These are phyloP conservation scores for Dasysyrphus albostriatus DNA, from an alignment of 2,888 invertebrate species.

Conservation along the genomic window DNA sequence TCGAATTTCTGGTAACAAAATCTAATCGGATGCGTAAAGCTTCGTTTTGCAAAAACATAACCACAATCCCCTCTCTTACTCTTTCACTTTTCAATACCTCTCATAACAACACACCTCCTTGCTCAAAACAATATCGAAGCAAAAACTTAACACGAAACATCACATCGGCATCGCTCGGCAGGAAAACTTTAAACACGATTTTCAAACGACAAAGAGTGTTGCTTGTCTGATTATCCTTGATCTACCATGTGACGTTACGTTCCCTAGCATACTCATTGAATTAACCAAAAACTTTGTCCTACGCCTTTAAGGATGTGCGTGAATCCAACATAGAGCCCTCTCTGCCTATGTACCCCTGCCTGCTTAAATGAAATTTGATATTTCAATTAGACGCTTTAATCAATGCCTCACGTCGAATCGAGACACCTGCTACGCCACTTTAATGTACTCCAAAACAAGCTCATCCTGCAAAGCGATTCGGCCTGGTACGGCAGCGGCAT, in stretches of 20 bases:
- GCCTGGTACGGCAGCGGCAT: not conserved
- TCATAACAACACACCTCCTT: not conserved
- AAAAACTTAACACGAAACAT: constrained; percentile 35
- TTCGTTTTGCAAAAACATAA: constrained; percentile 50
- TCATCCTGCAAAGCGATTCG: constrained; percentile 35
- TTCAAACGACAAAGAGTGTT: constrained; percentile 62
- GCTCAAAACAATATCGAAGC: constrained; percentile 19
- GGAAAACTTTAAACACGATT: constrained; percentile 66
- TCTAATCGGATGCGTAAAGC: constrained; percentile 68
- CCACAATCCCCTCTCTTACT: constrained; percentile 1
- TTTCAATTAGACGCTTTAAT: constrained; percentile 75
- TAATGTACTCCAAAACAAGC: constrained; percentile 66
- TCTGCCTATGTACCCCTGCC: not conserved
- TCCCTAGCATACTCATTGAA: constrained; percentile 55
- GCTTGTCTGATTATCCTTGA: constrained; percentile 69
- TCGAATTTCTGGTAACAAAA: constrained; percentile 64
- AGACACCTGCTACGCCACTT: constrained; percentile 73
- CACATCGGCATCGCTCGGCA: constrained; percentile 33
- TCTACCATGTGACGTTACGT: constrained; percentile 70
- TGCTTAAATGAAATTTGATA: constrained; percentile 68
- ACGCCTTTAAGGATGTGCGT: constrained; percentile 62
- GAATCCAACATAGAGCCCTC: not conserved
- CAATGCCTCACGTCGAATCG: constrained; percentile 74
- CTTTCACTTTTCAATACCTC: not conserved
- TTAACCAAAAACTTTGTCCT: constrained; percentile 74